A percentile compares a stretch with the other conserved stretches of the same genome.
Evolutionary conservation across 2,888 invertebrate species (phyloP).

Genomic region (Tetheella fluctuosa): DNA sequence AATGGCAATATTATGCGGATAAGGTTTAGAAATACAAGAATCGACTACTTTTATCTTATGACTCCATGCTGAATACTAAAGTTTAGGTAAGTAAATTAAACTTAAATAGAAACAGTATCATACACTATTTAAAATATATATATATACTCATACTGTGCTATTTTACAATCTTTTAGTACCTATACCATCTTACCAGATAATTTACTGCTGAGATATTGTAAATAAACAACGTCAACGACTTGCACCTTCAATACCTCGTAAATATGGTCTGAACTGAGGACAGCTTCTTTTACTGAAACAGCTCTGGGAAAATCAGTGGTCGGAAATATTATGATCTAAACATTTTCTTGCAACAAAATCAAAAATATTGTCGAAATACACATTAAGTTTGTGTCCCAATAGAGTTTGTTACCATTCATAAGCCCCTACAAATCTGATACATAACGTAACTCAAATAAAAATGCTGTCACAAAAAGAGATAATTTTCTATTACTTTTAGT

Average conservation of each 20-base stretch:
- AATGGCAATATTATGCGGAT: not conserved
- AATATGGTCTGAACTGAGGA: not conserved
- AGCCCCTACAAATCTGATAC: no score
- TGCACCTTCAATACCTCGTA: not conserved
- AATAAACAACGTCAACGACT: not conserved
- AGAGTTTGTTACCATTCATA: no score
- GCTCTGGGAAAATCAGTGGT: not conserved
- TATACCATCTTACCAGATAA: not conserved
- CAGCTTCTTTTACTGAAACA: slow-evolving; percentile 1
- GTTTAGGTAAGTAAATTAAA: no score
- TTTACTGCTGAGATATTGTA: not conserved
- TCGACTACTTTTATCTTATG: no score
- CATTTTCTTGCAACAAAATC: not conserved
- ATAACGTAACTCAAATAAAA: no score
- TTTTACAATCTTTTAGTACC: not conserved
- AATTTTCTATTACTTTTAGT: no score
- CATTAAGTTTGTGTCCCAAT: no score
- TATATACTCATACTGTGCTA: not conserved
- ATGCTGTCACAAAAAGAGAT: no score
- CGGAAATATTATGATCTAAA: not conserved
- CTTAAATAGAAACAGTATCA: no score
- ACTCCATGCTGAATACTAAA: no score
- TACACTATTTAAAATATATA: not conserved
- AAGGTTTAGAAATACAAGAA: no score
- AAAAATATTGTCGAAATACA: not conserved